Percentiles rank a stretch among this genome's conserved stretches.
Conservation (phyloP, 2,797 vertebrate genomes). For the Galagoides demidoff region DNA sequence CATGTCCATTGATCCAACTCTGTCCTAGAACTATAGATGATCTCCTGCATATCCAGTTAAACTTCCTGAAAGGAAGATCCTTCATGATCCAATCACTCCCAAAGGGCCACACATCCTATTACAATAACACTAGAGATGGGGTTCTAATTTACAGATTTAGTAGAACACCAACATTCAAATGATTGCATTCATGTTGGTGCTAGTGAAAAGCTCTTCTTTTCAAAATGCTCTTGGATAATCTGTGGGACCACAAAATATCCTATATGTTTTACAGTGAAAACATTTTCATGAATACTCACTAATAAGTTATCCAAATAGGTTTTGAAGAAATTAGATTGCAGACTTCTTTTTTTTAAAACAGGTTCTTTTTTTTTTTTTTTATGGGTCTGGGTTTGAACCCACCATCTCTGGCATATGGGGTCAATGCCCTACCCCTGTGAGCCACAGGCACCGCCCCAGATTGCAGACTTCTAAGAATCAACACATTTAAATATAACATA, state of each 20-base stretch:
- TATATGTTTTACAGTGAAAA: constrained; percentile 2
- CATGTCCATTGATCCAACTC: background rate
- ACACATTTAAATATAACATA: constrained; percentile 38
- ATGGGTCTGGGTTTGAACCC: no score
- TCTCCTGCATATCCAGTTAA: background rate
- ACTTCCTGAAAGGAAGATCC: background rate
- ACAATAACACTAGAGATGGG: background rate
- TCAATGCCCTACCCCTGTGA: no score
- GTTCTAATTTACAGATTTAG: background rate
- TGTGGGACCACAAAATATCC: background rate
- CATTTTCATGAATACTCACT: background rate
- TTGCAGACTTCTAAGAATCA: background rate
- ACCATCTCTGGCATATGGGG: no score
- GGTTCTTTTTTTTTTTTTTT: no score
- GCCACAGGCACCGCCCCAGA: no score
- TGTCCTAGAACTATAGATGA: background rate
- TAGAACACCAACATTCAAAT: background rate
- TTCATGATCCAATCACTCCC: background rate
- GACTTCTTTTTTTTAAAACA: no score
- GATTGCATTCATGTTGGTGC: background rate
- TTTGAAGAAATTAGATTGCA: background rate
- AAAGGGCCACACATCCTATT: background rate
- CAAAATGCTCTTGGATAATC: background rate
- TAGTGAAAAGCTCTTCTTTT: background rate
- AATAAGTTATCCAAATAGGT: background rate